Evolutionary conservation across 2,888 invertebrate species (phyloP), one percentile per base, ranked within the genome.

Genomic region (Nemapogon koenigi): DNA sequence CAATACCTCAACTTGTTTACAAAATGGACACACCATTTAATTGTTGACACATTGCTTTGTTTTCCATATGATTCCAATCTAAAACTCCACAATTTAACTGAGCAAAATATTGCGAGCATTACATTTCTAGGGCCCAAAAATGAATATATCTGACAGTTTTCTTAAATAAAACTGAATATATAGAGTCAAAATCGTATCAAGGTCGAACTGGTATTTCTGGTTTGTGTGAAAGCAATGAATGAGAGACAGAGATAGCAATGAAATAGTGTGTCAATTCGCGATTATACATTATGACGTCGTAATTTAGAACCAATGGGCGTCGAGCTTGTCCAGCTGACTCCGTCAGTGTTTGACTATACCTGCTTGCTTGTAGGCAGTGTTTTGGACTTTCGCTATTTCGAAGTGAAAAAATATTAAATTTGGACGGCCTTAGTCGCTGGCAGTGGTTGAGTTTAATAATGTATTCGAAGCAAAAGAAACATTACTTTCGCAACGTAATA

Each of bases 401-500:
- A 52, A 46, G 52, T 55, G 51, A 53, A 50, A 52, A 62, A 63
- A 60, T 8, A 6, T 57, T 55, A 47, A 54, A 53, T 63, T 70
- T 68, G 70, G 75, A 63, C 67, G 53, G 68, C 71, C 56, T 68
- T 67, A 53, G 70, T 68, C 69, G 66, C 58, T 58, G 63, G 62
- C 60, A 62, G 58, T 57, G 53, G 57, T 64, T 61, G 56, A 68
- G 75, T 76, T 71, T 73, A 72, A 76, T 75, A 75, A 79, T 79
- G 79, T 69, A 73, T 79, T 68, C 67, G 62, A 78, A 71, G 68
- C 71, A 76, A 73, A 79, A 73, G 78, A 72, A 70, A 71, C 65
- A 72, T 70, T 61, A 69, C 61, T 67, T 60, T 54, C 66, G 63
- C 49, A 79, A 76, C 76, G 79, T 79, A 56, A 79, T 79, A 63